A percentile compares a stretch with the other conserved stretches of the same genome.
phyloP scores from a whole-genome alignment of 1,140 invertebrate genomes.

The Frieseomelitta varia region DNA sequence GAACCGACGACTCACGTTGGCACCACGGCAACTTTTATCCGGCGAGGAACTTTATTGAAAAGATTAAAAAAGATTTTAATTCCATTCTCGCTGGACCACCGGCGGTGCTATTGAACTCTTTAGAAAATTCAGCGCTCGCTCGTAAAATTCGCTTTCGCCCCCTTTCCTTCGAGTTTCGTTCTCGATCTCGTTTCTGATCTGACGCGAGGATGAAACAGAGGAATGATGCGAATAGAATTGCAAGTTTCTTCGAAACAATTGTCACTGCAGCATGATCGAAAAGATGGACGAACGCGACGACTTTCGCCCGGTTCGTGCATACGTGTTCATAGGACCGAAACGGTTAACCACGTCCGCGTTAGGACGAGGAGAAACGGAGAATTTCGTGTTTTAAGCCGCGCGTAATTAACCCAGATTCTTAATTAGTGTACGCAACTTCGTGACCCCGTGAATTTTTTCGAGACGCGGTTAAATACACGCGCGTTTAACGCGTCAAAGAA shows the following conservation, averaged over 20 bases:
- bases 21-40: background rate
- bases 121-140: background rate
- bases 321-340: no score
- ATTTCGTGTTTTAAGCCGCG: constrained; percentile 19
- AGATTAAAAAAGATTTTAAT: background rate
- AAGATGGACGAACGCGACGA: no score
- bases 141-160: background rate
- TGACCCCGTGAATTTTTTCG: constrained; percentile 29
- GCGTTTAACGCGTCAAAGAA: constrained; percentile 15
- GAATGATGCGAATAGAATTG: no score
- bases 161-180: no score
- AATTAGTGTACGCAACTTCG: constrained; percentile 48
- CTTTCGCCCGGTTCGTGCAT: no score
- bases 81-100: no score
- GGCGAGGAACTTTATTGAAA: background rate
- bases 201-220: no score
- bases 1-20: background rate
- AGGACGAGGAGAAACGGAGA: background rate
- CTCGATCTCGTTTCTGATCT: no score
- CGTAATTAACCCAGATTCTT: constrained; percentile 54
- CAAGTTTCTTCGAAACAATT: no score
- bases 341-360: no score
- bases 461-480: background rate
- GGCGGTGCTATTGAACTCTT: no score
- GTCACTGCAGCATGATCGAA: no score